Evolutionary conservation across 1,140 invertebrate genomes (phyloP), one percentile per base, ranked within the genome.

Genomic region (Drosophila mojavensis): DNA sequence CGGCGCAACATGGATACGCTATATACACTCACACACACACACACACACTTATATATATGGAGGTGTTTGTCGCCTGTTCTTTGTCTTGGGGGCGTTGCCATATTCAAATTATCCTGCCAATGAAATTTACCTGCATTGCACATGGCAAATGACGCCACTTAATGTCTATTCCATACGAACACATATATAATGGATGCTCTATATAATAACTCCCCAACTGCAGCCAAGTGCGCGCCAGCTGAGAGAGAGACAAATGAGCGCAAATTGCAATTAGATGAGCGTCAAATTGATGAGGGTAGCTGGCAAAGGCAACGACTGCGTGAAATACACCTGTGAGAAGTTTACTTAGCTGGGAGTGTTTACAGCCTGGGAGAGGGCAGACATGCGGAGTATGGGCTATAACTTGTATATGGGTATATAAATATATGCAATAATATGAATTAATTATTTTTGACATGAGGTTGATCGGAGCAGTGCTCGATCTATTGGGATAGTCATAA

Each of bases 31-130:
- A 43, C 24, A 59, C 20, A 60, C 24, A 36, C 39, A 59, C n/a
- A 15, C 17, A 59, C 4, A 45, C 13, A 28, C 5, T 15, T 53
- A 15, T 30, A 7, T 64, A 43, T 39, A 20, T 41, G 11, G 15
- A 30, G 24, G 43, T 15, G 56, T 68, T 64, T 71, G 68, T 71
- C 68, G 60, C 70, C 62, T 54, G 63, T 20, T 30, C 26, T 47
- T 54, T 63, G 43, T 75, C 63, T 77, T 48, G 81, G 61, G 84
- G 84, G 84, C 84, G 84, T 89, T 75, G 53, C 81, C 84, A 13
- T 56, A 76, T 77, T 77, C 60, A 78, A 67, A 77, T 73, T 69
- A 71, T 74, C 56, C 75, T 69, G 69, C 78, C 78, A 79, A 74
- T 79, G 48, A 48, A 55, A 39, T 10, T 24, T 17, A 55, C 41